A percentile compares a stretch with the other conserved stretches of the same genome.
These are phyloP conservation scores for Cerastoderma edule DNA, from an alignment of 2,888 invertebrate species.

Conservation along the genomic window DNA sequence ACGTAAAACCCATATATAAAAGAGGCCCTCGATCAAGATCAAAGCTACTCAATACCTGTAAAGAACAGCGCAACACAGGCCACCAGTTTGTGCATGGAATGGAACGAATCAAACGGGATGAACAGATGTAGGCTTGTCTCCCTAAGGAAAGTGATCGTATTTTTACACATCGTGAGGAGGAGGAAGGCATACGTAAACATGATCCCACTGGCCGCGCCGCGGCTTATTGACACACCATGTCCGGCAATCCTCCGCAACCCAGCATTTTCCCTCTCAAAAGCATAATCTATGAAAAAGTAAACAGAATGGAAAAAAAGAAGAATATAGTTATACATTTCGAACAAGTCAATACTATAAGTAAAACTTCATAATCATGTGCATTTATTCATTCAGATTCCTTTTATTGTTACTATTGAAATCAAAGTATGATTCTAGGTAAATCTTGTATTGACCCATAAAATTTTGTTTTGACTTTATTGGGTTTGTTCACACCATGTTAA, in stretches of 20 bases:
- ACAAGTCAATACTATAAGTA: too few relatives aligned
- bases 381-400: too few relatives aligned
- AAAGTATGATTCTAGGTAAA: too few relatives aligned
- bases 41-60: constrained; percentile 84
- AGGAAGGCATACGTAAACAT: constrained; percentile 87
- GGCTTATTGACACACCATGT: constrained; percentile 86
- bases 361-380: too few relatives aligned
- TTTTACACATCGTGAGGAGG: constrained; percentile 87
- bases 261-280: constrained; percentile 86
- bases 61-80: constrained; percentile 86
- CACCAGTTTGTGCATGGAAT: constrained; percentile 87
- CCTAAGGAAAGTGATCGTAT: constrained; percentile 86
- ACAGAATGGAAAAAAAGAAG: too few relatives aligned
- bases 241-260: constrained; percentile 87
- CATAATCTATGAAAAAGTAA: constrained; percentile 84
- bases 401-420: too few relatives aligned
- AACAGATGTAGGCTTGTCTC: constrained; percentile 86
- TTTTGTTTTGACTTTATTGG: too few relatives aligned
- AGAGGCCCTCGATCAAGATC: not conserved
- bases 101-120: constrained; percentile 87
- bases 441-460: too few relatives aligned
- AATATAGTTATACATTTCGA: too few relatives aligned
- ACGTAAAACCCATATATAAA: too few relatives aligned
- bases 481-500: too few relatives aligned
- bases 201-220: constrained; percentile 88